Base-by-base conservation (phyloP, 2,113 vertebrate species). In the Rhombomys opimus region DNA sequence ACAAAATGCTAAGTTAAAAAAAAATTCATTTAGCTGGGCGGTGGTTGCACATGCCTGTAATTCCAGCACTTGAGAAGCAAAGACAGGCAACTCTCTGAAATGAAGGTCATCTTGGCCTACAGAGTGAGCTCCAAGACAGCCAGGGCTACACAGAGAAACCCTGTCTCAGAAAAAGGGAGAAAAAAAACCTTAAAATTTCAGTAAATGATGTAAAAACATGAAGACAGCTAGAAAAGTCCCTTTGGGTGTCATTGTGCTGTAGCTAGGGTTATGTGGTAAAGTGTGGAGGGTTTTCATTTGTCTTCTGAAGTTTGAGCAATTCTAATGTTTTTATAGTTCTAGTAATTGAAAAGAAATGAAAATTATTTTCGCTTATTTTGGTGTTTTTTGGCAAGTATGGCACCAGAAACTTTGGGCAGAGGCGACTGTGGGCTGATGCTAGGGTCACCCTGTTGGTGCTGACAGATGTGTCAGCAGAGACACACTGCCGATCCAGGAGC, bases 201-300 rank as follows among this genome's bases (percentile, higher is more conserved):
- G 14, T 30, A 23, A 38, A 23, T 35, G 2, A 0, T 4, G 41
- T 41, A 57, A 52, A 68, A 70, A 38, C 14, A 8, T 41, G 13
- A 76, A 30, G 63, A 27, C 8, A 52, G 23, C 5, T 6, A 57
- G 61, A 59, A 65, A 14, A 70, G 30, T 57, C 9, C 11, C 2
- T 0, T 0, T 35, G 18, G 46, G 5, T 35, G 5, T 67, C 32
- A 32, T 1, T n/a, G 52, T 41, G 17, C 52, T 11, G 0, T 13
- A 70, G 41, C 22, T 59, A 8, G 7, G 15, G 32, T 54, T 50
- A 6, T 1, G 38, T 35, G 32, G 15, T 77, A 5, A 35, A 27
- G 9, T 30, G 12, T n/a, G 35, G 23, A 75, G 52, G 61, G 30
- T 73, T 93, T 65, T 61, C 85, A 14, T 63, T 70, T 91, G 12